Percentiles rank a stretch among this genome's conserved stretches.
These are phyloP conservation scores for Clavelina lepadiformis DNA, from an alignment of 23 tunicate genomes.

Conservation along the genomic window DNA sequence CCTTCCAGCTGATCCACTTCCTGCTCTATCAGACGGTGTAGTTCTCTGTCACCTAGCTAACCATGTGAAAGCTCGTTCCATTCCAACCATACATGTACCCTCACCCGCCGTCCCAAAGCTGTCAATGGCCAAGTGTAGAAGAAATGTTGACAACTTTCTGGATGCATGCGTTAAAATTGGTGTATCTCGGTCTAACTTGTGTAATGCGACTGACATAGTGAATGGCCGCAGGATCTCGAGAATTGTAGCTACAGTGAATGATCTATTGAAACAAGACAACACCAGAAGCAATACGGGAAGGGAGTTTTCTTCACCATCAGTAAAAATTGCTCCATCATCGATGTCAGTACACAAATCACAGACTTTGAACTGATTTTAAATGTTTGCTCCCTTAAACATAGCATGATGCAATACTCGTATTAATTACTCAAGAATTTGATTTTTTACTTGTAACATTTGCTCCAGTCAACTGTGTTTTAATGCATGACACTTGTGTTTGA, in stretches of 20 bases:
- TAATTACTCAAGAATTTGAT: too few relatives aligned
- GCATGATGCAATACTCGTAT: too few relatives aligned
- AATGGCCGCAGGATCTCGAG: constrained; percentile 43
- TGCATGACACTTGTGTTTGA: too few relatives aligned
- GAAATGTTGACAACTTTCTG: constrained; percentile 86
- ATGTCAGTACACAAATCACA: too few relatives aligned
- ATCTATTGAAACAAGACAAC: constrained; percentile 21
- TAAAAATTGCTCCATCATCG: constrained; percentile 25
- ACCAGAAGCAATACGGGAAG: neutral
- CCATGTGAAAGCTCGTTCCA: constrained; percentile 74
- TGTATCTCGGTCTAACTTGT: constrained; percentile 26
- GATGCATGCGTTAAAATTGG: constrained; percentile 77
- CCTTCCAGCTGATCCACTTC: constrained; percentile 61
- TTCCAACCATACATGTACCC: constrained; percentile 78
- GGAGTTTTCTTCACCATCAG: constrained; percentile 24
- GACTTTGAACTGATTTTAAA: too few relatives aligned
- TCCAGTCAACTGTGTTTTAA: too few relatives aligned
- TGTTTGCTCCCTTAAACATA: too few relatives aligned
- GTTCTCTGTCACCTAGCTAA: constrained; percentile 82
- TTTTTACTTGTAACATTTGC: too few relatives aligned
- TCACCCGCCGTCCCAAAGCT: constrained; percentile 97
- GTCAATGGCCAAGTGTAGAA: constrained; percentile 52
- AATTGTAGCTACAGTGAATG: constrained; percentile 24
- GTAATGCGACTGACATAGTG: constrained; percentile 62
- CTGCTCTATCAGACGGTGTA: constrained; percentile 83